A percentile compares a stretch with the other conserved stretches of the same genome.
Evolutionary conservation across 2,888 invertebrate species (phyloP).

Genomic region (Hirtodrosophila trivittata): DNA sequence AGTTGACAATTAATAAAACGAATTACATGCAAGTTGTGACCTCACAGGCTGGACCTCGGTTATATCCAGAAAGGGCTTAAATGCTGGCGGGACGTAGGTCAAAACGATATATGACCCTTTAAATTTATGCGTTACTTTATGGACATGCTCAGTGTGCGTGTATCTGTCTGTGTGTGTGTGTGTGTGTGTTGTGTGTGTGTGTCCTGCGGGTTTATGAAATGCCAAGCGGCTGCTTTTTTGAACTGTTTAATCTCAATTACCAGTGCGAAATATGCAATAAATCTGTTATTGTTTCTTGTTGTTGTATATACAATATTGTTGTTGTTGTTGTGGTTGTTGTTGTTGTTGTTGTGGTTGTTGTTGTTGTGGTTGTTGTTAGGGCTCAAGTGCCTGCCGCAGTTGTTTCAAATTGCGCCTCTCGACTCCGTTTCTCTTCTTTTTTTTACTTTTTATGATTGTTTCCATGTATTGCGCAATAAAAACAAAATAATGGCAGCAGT

Average conservation of each 20-base stretch:
- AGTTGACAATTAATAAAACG: conserved; percentile 77
- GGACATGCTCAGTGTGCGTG: conserved; percentile 19
- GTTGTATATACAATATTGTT: conserved; percentile 35
- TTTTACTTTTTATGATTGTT: conserved; percentile 64
- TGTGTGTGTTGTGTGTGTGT: conserved; percentile 10
- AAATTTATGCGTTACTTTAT: conserved; percentile 71
- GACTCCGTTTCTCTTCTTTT: conserved; percentile 28
- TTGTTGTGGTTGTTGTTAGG: conserved; percentile 46
- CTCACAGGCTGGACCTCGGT: conserved; percentile 55
- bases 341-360: conserved; percentile 32
- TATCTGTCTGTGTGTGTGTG: conserved; percentile 3
- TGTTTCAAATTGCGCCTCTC: conserved; percentile 68
- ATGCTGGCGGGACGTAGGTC: conserved; percentile 30
- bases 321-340: conserved; percentile 14
- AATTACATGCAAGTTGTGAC: conserved; percentile 64
- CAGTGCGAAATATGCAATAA: conserved; percentile 77
- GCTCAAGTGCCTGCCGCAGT: conserved; percentile 72
- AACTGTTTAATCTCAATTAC: conserved; percentile 81
- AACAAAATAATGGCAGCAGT: conserved; percentile 73
- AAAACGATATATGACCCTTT: conserved; percentile 63
- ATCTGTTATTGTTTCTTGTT: conserved; percentile 76
- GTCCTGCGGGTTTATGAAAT: conserved; percentile 73
- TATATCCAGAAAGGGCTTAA: conserved; percentile 11
- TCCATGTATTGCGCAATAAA: conserved; percentile 71
- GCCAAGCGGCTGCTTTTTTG: conserved; percentile 74